Conservation (phyloP, 2,797 vertebrate genomes). For the Scomberomorus guttatus region DNA sequence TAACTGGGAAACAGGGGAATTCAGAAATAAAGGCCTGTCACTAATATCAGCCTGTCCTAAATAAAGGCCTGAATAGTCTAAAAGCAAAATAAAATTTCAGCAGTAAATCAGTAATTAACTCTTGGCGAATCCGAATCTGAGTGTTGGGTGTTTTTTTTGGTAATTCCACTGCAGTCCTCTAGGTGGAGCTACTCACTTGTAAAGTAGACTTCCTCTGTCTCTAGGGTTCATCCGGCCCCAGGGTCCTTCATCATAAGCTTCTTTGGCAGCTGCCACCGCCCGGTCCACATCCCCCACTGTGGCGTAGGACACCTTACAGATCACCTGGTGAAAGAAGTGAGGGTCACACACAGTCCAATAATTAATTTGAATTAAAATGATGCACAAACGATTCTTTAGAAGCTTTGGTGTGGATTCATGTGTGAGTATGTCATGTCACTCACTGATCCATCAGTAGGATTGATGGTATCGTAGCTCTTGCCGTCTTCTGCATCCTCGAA, state of each 20-base stretch:
- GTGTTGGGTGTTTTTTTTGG: background rate
- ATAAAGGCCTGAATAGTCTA: no score
- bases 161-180: slow-evolving; percentile 4
- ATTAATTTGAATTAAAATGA: background rate
- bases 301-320: slow-evolving; percentile 93
- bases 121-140: background rate
- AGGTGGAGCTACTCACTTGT: slow-evolving; percentile 84
- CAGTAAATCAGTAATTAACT: no score
- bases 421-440: slow-evolving; percentile 71
- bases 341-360: background rate
- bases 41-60: no score
- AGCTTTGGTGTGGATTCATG: background rate
- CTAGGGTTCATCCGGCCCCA: slow-evolving; percentile 96
- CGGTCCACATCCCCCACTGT: slow-evolving; percentile 93
- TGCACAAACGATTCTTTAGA: no score
- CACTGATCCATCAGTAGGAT: slow-evolving; percentile 94
- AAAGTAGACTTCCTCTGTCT: slow-evolving; percentile 92
- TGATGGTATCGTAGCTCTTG: slow-evolving; percentile 90
- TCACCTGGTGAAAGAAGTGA: slow-evolving; percentile 79
- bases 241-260: slow-evolving; percentile 92
- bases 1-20: no score
- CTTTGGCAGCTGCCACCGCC: slow-evolving; percentile 94
- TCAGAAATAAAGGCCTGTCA: no score
- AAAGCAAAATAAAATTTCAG: no score
- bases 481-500: slow-evolving; percentile 91